These are phyloP conservation scores for Hippocampus comes DNA, from an alignment of 2,113 vertebrate genomes.

Conservation along the genomic window DNA sequence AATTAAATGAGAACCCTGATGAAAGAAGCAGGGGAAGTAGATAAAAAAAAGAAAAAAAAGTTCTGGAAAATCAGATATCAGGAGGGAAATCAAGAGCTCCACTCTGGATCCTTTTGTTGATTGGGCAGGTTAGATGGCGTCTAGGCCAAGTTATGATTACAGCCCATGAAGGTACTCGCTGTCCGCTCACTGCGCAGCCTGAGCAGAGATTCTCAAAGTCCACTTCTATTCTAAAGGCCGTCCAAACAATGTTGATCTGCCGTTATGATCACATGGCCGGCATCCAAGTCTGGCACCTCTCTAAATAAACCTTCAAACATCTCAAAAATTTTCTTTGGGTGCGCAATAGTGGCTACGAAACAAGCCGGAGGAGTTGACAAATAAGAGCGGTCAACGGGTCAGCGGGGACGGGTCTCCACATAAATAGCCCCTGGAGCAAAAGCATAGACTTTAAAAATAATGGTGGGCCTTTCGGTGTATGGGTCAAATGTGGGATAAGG, in stretches of 20 bases:
- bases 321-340: constrained; percentile 2
- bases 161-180: constrained; percentile 50
- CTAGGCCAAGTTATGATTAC: constrained; percentile 61
- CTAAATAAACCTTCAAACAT: constrained; percentile 6
- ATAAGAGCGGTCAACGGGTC: constrained; percentile 30
- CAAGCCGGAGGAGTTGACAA: constrained; percentile 26
- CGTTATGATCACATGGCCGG: background rate
- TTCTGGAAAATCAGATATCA: constrained; percentile 57
- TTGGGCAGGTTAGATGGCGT: constrained; percentile 61
- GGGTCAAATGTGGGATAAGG: constrained; percentile 57
- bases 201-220: constrained; percentile 18
- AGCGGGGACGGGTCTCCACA: constrained; percentile 43
- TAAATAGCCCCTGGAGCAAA: constrained; percentile 65
- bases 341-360: constrained; percentile 19
- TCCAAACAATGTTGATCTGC: background rate
- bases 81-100: constrained; percentile 55
- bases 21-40: constrained; percentile 51
- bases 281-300: constrained; percentile 3
- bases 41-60: constrained; percentile 52
- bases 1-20: constrained; percentile 62
- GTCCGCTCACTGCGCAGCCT: constrained; percentile 16
- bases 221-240: constrained; percentile 10
- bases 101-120: constrained; percentile 50
- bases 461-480: constrained; percentile 46
- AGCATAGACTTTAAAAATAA: constrained; percentile 61